Evolutionary conservation across 2,113 vertebrate genomes (phyloP).

Genomic region (Eudyptes chrysolophus): DNA sequence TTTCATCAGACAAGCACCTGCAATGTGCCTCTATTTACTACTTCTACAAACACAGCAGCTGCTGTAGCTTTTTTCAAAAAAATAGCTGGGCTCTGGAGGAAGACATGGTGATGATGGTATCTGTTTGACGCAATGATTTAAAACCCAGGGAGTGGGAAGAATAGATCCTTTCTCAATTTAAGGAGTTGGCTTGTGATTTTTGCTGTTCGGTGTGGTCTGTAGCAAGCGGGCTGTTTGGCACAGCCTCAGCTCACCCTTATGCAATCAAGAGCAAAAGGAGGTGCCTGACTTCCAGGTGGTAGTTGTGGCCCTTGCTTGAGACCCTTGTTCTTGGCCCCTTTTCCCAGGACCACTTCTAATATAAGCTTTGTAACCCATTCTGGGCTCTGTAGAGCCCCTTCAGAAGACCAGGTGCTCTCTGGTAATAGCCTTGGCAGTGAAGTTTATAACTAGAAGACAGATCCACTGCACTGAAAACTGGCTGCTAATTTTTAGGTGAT

Average conservation of each 20-base stretch:
- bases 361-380: neutral
- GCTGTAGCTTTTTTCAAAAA: neutral
- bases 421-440: neutral
- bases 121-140: neutral
- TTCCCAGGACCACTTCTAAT: neutral
- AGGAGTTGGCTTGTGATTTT: neutral
- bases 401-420: neutral
- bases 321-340: neutral
- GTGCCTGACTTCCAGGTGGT: neutral
- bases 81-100: neutral
- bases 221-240: neutral
- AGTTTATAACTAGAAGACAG: neutral
- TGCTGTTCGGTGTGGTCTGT: neutral
- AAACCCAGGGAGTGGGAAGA: neutral
- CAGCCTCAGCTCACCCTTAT: neutral
- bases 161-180: neutral
- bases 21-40: neutral
- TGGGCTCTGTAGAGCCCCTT: neutral
- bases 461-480: neutral
- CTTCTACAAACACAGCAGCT: neutral
- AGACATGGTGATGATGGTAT: accelerated
- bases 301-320: neutral
- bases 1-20: neutral
- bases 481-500: neutral
- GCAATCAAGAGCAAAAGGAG: neutral